phyloP scores from a whole-genome alignment of 2,113 vertebrate genomes.

The Menidia beryllina region DNA sequence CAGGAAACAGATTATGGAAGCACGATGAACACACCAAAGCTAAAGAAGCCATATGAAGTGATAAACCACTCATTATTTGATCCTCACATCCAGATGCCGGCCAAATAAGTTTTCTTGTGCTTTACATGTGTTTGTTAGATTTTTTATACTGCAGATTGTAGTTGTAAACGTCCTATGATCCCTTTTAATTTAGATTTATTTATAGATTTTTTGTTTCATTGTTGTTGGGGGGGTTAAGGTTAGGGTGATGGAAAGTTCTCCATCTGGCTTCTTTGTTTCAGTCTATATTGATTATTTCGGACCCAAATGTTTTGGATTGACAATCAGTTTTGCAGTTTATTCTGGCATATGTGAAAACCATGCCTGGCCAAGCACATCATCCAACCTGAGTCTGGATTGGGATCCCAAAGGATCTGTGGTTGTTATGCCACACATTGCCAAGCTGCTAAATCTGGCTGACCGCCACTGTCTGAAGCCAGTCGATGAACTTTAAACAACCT shows the following conservation, averaged over 20 bases:
- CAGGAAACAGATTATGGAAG: conserved; percentile 38
- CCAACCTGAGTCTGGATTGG: conserved; percentile 67
- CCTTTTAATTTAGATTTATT: conserved; percentile 20
- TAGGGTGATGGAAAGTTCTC: conserved; percentile 31
- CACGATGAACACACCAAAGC: conserved; percentile 43
- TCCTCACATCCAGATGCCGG: conserved; percentile 7
- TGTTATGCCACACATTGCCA: conserved; percentile 57
- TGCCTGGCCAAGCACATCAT: conserved; percentile 73
- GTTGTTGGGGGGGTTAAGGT: too few species aligned
- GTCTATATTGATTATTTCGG: conserved; percentile 49
- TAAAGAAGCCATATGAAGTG: background rate
- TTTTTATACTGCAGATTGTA: conserved; percentile 24
- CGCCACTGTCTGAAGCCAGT: conserved; percentile 49
- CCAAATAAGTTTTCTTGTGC: conserved; percentile 9
- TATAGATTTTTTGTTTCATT: too few species aligned
- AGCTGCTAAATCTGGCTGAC: conserved; percentile 61
- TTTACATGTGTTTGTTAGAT: conserved; percentile 17
- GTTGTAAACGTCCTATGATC: conserved; percentile 32
- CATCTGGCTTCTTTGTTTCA: conserved; percentile 51
- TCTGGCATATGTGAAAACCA: conserved; percentile 71
- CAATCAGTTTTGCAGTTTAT: conserved; percentile 54
- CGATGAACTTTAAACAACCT: conserved; percentile 60
- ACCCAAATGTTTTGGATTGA: conserved; percentile 38
- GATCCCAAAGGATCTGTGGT: conserved; percentile 57
- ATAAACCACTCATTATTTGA: conserved; percentile 30